Base-by-base conservation (phyloP, 2,888 invertebrate genomes). In the Keiferia lycopersicella region DNA sequence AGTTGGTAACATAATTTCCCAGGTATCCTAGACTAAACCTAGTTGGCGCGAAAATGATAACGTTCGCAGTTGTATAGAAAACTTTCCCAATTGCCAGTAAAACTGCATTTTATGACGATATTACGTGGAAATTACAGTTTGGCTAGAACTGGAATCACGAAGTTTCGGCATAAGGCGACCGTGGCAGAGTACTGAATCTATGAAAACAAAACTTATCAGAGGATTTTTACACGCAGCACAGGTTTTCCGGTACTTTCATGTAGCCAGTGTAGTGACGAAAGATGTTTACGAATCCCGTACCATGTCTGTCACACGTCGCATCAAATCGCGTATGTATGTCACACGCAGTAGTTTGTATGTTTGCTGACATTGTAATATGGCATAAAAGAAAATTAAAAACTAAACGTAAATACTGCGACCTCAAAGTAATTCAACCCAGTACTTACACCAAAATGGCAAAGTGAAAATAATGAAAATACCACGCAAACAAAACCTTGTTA, bases 401-500 rank as follows among this genome's bases (percentile, higher is more conserved):
- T 16, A 45, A 45, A 45, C 45, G 4, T 7, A n/a, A 2, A 45
- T 10, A 45, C 41, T 45, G 16, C 45, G 16, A 45, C n/a, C 45
- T n/a, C 45, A 26, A 26, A 26, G 2, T 26, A 26, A 26, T 26
- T 26, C 26, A 26, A 26, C 26, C 26, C 26, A 26, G 6, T 26
- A 26, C 26, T 6, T 26, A 26, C 45, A 16, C 3, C 4, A 45
- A 4, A 45, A 45, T 45, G 45, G 45, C 45, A 11, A 6, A n/a
- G n/a, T 45, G 45, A 56, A 57, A 58, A 68, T 77, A 81, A 79
- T 79, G 78, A 81, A 82, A 82, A 80, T 80, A 79, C 76, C 73
- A 77, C 75, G 75, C 77, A 78, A 80, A 78, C 77, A 80, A 80
- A 79, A 76, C 73, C 73, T 77, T 77, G 77, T 80, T 83, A 85